A percentile compares a stretch with the other conserved stretches of the same genome.
phyloP scores from a whole-genome alignment of 2,888 invertebrate genomes.

The Chironomus tentans region DNA sequence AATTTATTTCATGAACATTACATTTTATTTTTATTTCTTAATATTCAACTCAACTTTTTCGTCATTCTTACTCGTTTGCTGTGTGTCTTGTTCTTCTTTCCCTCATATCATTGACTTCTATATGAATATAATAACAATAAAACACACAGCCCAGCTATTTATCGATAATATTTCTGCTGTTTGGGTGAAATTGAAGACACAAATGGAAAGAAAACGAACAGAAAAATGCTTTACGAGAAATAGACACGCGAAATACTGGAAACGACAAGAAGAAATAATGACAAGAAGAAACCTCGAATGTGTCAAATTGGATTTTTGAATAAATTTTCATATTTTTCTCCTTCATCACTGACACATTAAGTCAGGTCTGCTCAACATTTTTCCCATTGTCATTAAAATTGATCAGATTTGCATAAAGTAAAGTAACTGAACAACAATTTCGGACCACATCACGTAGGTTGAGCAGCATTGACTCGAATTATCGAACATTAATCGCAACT shows the following conservation, averaged over 20 bases:
- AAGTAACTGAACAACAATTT: too few species aligned
- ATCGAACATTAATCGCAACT: too few species aligned
- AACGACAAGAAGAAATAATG: too few species aligned
- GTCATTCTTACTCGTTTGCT: too few species aligned
- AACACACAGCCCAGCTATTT: not conserved
- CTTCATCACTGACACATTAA: not conserved
- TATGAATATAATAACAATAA: not conserved
- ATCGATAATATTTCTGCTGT: not conserved
- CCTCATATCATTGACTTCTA: not conserved
- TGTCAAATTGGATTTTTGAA: too few species aligned
- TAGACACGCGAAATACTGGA: constrained; percentile 13
- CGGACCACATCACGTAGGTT: not conserved
- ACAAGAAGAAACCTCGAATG: too few species aligned
- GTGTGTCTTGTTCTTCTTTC: not conserved
- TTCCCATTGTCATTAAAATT: too few species aligned
- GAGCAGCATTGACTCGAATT: not conserved
- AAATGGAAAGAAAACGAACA: not conserved
- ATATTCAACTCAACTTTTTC: not conserved
- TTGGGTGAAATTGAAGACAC: too few species aligned
- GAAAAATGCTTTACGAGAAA: not conserved
- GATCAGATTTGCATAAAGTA: too few species aligned
- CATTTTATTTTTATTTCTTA: constrained; percentile 23
- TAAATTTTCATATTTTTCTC: not conserved
- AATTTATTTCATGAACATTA: not conserved
- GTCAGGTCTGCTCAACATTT: not conserved